A percentile compares a stretch with the other conserved stretches of the same genome.
Conservation (phyloP, 2,113 vertebrate species). For the Silurus glanis region DNA sequence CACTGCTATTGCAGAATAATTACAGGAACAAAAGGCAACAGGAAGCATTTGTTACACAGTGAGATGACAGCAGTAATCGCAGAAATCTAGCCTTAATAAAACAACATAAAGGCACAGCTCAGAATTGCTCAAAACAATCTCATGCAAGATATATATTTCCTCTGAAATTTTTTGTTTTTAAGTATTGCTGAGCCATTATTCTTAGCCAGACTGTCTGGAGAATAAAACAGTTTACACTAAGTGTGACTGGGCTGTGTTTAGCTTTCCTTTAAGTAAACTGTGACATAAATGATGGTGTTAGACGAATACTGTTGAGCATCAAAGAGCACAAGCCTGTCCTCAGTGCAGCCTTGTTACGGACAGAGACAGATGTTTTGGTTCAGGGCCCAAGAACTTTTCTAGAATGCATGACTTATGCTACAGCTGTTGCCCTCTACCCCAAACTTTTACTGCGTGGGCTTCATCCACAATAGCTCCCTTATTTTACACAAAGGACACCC, state of each 20-base stretch:
- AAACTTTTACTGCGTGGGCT: constrained; percentile 45
- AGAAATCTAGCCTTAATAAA: constrained; percentile 6
- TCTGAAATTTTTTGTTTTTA: background rate
- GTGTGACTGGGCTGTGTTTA: constrained; percentile 21
- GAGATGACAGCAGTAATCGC: background rate
- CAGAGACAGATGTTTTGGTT: constrained; percentile 50
- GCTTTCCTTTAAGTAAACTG: constrained; percentile 33
- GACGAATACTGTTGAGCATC: constrained; percentile 6
- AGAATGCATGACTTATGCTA: constrained; percentile 43
- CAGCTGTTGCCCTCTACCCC: constrained; percentile 50
- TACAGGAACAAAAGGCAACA: background rate
- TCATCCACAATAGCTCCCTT: constrained; percentile 50
- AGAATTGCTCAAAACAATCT: background rate
- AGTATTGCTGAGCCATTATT: constrained; percentile 25
- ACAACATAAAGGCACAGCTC: background rate
- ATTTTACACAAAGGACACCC: constrained; percentile 46
- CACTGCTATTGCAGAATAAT: background rate
- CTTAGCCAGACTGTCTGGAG: background rate
- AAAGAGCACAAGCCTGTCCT: background rate
- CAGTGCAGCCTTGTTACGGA: constrained; percentile 24
- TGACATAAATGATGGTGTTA: constrained; percentile 27
- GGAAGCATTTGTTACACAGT: constrained; percentile 5
- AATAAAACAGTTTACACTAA: constrained; percentile 39
- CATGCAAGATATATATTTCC: constrained; percentile 8
- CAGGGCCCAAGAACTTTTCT: constrained; percentile 34